These are phyloP conservation scores for Limenitis camilla DNA, from an alignment of 2,888 invertebrate species.

Conservation along the genomic window DNA sequence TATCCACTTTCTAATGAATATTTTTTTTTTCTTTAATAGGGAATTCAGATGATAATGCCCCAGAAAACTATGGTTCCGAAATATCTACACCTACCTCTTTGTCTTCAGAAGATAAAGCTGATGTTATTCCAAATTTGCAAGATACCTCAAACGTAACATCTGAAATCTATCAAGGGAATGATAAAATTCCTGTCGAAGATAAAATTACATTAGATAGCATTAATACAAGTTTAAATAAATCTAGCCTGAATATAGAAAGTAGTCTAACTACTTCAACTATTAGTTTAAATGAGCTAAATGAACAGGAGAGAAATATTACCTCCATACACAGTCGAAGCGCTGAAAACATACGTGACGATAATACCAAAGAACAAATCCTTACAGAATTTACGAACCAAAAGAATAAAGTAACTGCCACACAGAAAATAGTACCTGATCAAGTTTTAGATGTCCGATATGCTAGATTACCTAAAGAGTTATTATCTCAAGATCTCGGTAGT, in stretches of 20 bases:
- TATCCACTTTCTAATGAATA: too few relatives aligned
- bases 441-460: conserved; percentile 39
- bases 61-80: conserved; percentile 28
- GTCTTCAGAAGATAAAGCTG: conserved; percentile 30
- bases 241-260: conserved; percentile 27
- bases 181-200: neutral
- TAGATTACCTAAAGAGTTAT: conserved; percentile 54
- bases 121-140: conserved; percentile 8
- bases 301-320: conserved; percentile 31
- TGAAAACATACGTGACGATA: conserved; percentile 47
- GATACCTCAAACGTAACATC: neutral
- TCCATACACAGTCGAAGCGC: conserved; percentile 50
- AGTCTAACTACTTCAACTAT: conserved; percentile 45
- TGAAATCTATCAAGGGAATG: neutral
- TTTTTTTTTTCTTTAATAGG: too few relatives aligned
- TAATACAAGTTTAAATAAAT: conserved; percentile 7
- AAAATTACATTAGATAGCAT: conserved; percentile 2
- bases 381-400: conserved; percentile 51
- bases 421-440: conserved; percentile 47
- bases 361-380: conserved; percentile 43
- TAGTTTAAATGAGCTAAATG: conserved; percentile 43
- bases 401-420: conserved; percentile 46
- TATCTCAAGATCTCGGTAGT: conserved; percentile 60
- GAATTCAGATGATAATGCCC: conserved; percentile 6
- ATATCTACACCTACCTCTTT: conserved; percentile 32